Evolutionary conservation across 2,797 vertebrate species (phyloP).

Genomic region (Cyclura pinguis): DNA sequence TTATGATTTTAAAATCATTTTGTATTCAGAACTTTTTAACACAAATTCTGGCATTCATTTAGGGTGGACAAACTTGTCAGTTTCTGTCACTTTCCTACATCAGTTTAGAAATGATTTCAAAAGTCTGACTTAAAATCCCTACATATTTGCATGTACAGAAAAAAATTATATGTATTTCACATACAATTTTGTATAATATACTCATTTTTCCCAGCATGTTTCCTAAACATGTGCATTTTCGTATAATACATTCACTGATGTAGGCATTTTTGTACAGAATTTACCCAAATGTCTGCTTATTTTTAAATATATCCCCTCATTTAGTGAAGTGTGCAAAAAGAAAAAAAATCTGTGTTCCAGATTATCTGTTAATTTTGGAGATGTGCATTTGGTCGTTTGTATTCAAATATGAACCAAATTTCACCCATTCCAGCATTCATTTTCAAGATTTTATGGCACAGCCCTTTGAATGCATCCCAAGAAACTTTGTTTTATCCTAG

Average conservation of each 20-base stretch:
- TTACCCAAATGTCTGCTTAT: neutral
- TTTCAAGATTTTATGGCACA: neutral
- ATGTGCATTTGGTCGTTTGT: neutral
- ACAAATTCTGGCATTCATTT: neutral
- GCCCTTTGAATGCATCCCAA: neutral
- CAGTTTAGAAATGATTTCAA: neutral
- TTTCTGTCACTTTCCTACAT: neutral
- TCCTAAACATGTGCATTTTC: neutral
- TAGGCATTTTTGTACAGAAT: neutral
- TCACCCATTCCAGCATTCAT: neutral
- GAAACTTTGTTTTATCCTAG: neutral
- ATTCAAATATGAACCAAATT: slow-evolving; percentile 10
- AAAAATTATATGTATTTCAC: neutral
- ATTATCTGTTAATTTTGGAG: neutral
- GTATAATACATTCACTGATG: neutral
- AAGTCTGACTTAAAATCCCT: neutral
- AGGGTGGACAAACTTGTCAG: no score
- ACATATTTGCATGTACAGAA: neutral
- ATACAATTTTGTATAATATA: neutral
- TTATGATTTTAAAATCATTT: neutral
- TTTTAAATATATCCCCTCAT: neutral
- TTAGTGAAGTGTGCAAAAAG: neutral
- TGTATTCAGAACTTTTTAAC: neutral
- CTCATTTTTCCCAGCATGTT: neutral
- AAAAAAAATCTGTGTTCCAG: neutral